phyloP scores from a whole-genome alignment of 2,888 invertebrate genomes.

The Chirona hameri region DNA sequence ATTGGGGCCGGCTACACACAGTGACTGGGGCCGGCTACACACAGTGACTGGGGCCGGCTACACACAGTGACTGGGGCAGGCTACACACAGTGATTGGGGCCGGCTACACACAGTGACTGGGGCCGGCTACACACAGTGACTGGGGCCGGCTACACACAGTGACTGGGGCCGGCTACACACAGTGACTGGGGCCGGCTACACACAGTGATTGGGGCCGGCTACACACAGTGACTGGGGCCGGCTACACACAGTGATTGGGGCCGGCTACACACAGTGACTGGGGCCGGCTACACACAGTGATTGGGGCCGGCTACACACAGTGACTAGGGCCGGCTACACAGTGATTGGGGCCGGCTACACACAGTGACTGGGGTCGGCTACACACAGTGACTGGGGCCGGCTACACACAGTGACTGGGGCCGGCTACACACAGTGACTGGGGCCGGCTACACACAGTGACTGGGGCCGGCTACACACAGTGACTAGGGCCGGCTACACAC shows the following conservation, averaged over 20 bases:
- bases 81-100: neutral
- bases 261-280: neutral
- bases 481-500: neutral
- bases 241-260: neutral
- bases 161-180: too few species aligned
- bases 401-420: neutral
- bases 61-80: neutral
- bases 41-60: neutral
- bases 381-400: neutral
- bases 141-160: neutral
- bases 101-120: neutral
- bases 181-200: too few species aligned
- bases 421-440: neutral
- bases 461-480: neutral
- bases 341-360: too few species aligned
- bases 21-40: neutral
- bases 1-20: neutral
- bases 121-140: slow-evolving; percentile 4
- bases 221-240: too few species aligned
- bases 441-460: neutral
- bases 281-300: too few species aligned
- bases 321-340: too few species aligned
- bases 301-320: too few species aligned
- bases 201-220: too few species aligned
- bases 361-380: too few species aligned